Evolutionary conservation across 2,888 invertebrate species (phyloP), one percentile per base, ranked within the genome.

Genomic region (Drosophila nigritarsus): DNA sequence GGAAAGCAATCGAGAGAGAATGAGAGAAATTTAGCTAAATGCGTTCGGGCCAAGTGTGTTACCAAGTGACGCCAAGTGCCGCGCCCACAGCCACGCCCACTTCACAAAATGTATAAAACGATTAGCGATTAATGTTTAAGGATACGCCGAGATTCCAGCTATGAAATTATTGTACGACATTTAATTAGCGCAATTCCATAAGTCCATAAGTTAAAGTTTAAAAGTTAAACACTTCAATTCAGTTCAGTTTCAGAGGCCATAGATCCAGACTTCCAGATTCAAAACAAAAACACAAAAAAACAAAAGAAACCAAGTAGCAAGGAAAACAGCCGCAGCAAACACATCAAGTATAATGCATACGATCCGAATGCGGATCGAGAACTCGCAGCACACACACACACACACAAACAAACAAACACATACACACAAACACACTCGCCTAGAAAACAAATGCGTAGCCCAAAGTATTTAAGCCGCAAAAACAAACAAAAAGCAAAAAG

Each of bases 101-200:
- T 68, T 56, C 50, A 56, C 45, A 72, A 51, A 49, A 32, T 34
- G 32, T 45, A 72, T 61, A 65, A 64, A 50, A 53, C 65, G 9
- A 54, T 50, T 48, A 65, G 27, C n/a, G 50, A 27, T 64, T 49
- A 75, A 8, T 42, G 20, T 49, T 30, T 27, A 64, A 30, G 45
- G 42, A 79, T 50, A 63, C 70, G 83, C 74, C 77, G 75, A 85
- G 87, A 85, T 85, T 89, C 85, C 90, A 89, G 88, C 80, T 85
- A 83, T 83, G 90, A 85, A 89, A 88, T 84, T 84, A 84, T 85
- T 83, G 67, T 89, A 87, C 66, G 72, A 87, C 64, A 72, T 86
- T 86, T 72, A 85, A 87, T 87, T 90, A 86, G 90, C 87, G 89
- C 90, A 90, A 88, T 86, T 84, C 89, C 89, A 87, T 88, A 88